These are phyloP conservation scores for Scaeva pyrastri DNA, from an alignment of 2,888 invertebrate species.

Conservation along the genomic window DNA sequence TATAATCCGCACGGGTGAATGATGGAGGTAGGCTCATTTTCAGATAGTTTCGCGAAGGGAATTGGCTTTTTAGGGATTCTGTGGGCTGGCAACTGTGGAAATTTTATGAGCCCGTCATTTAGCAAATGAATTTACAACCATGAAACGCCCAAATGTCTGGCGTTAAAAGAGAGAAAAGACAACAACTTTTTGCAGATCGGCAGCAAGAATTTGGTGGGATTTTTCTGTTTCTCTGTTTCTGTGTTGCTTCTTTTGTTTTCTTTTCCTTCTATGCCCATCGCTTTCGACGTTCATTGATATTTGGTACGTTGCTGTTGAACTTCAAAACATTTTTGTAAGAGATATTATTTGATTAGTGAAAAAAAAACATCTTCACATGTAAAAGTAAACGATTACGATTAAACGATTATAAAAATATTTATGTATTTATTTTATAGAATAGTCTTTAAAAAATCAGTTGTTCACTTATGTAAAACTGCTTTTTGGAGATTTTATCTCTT, in stretches of 20 bases:
- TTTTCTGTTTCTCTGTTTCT: no score
- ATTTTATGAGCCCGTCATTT: slow-evolving; percentile 84
- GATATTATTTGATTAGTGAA: no score
- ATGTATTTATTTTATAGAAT: no score
- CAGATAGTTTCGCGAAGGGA: slow-evolving; percentile 50
- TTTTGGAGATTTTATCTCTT: no score
- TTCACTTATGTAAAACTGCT: no score
- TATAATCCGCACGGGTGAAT: slow-evolving; percentile 59
- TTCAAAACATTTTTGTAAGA: not conserved
- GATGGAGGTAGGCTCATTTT: slow-evolving; percentile 62
- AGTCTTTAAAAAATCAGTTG: no score
- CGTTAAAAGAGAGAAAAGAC: slow-evolving; percentile 83
- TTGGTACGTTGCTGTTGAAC: not conserved
- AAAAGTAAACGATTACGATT: no score
- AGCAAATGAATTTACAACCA: slow-evolving; percentile 84
- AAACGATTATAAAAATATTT: no score
- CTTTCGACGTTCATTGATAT: not conserved
- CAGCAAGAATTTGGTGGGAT: slow-evolving; percentile 40
- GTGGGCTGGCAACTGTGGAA: slow-evolving; percentile 77
- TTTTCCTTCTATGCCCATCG: not conserved
- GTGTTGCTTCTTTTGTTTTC: slow-evolving; percentile 20
- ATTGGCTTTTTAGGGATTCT: slow-evolving; percentile 62
- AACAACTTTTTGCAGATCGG: slow-evolving; percentile 68
- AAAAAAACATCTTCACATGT: no score
- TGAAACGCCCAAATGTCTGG: slow-evolving; percentile 84